These are phyloP conservation scores for Oedothorax gibbosus DNA, from an alignment of 1,140 invertebrate genomes.

Conservation along the genomic window DNA sequence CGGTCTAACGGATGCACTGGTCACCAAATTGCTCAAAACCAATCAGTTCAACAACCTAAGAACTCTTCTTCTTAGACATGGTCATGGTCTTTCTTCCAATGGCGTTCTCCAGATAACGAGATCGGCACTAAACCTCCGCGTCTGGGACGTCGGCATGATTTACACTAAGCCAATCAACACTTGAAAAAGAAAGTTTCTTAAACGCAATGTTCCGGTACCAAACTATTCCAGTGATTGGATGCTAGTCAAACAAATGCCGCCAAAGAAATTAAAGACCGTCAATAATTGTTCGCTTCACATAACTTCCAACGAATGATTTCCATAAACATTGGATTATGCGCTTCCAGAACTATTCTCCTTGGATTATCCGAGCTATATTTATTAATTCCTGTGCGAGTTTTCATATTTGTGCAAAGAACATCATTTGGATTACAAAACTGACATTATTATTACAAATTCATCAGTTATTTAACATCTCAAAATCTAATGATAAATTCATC, in stretches of 20 bases:
- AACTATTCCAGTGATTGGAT: too few species aligned
- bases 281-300: too few species aligned
- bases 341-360: too few species aligned
- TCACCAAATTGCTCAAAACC: conserved; percentile 51
- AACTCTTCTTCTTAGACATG: conserved; percentile 63
- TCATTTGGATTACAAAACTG: too few species aligned
- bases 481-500: too few species aligned
- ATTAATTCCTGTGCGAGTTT: too few species aligned
- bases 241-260: conserved; percentile 24
- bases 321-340: too few species aligned
- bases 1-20: conserved; percentile 59
- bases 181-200: not conserved
- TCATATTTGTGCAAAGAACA: too few species aligned
- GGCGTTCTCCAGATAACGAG: conserved; percentile 46
- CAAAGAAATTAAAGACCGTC: not conserved
- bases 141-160: conserved; percentile 58
- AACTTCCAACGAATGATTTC: too few species aligned
- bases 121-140: conserved; percentile 41
- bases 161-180: conserved; percentile 31
- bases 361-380: too few species aligned
- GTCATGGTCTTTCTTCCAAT: conserved; percentile 58
- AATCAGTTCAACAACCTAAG: conserved; percentile 59
- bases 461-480: too few species aligned
- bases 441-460: too few species aligned
- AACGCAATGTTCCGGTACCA: not conserved